These are phyloP conservation scores for Trilocha varians DNA, from an alignment of 2,888 invertebrate genomes.

Conservation along the genomic window DNA sequence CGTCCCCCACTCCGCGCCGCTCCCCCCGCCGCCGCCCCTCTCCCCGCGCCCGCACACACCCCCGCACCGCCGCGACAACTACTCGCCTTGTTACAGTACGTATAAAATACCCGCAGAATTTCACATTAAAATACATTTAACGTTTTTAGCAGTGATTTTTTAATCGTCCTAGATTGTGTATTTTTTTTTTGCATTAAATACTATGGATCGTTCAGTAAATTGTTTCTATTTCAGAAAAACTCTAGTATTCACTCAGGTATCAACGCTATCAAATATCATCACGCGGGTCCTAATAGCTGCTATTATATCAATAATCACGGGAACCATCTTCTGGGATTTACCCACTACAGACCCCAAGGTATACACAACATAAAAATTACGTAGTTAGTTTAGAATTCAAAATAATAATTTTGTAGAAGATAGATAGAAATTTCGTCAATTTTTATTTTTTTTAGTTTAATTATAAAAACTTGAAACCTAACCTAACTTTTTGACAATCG, in stretches of 20 bases:
- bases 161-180: too few relatives aligned
- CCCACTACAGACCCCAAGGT: constrained; percentile 80
- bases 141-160: too few relatives aligned
- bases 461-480: too few relatives aligned
- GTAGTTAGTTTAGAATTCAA: background rate
- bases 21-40: constrained; percentile 76
- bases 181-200: too few relatives aligned
- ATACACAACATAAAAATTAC: constrained; percentile 2
- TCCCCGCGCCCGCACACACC: constrained; percentile 67
- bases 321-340: constrained; percentile 92
- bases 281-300: constrained; percentile 85
- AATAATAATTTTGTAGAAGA: too few relatives aligned
- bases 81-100: constrained; percentile 77
- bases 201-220: too few relatives aligned
- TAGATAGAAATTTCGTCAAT: too few relatives aligned
- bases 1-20: constrained; percentile 70
- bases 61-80: constrained; percentile 77
- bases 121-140: too few relatives aligned
- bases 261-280: constrained; percentile 85
- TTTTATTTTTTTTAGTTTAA: too few relatives aligned
- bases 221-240: constrained; percentile 74
- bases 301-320: constrained; percentile 86
- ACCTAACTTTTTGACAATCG: too few relatives aligned
- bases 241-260: constrained; percentile 87
- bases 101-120: too few relatives aligned